phyloP scores from a whole-genome alignment of 2,888 invertebrate species.

The Slavum lentiscoides region DNA sequence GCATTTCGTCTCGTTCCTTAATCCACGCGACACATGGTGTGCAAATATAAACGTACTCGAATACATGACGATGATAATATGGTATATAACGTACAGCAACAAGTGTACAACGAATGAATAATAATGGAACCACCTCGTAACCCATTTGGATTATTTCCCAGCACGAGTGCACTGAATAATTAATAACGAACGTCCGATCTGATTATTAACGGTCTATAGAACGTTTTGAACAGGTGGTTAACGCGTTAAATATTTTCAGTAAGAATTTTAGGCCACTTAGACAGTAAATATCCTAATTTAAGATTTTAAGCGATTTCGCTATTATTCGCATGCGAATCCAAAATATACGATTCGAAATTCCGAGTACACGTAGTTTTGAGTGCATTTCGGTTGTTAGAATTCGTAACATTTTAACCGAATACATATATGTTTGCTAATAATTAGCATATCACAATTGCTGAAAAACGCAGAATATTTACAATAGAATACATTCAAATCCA shows the following conservation, averaged over 20 bases:
- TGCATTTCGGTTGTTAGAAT: too few species aligned
- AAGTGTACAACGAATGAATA: constrained; percentile 43
- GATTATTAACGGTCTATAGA: constrained; percentile 32
- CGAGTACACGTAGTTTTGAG: too few species aligned
- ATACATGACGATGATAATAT: neutral
- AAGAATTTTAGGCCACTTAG: neutral
- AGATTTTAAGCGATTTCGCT: neutral
- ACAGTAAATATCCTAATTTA: neutral
- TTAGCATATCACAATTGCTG: too few species aligned
- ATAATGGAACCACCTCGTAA: constrained; percentile 42
- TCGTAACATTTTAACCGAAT: too few species aligned
- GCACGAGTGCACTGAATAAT: constrained; percentile 35
- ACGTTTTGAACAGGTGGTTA: constrained; percentile 32
- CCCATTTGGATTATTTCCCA: constrained; percentile 49
- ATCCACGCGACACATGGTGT: too few species aligned
- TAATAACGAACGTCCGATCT: constrained; percentile 41
- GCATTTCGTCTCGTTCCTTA: too few species aligned
- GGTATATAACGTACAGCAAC: constrained; percentile 34
- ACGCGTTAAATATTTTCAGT: neutral
- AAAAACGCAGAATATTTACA: too few species aligned
- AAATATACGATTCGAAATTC: too few species aligned
- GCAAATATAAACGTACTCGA: neutral
- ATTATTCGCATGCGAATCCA: neutral
- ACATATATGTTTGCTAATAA: too few species aligned
- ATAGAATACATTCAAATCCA: too few species aligned